phyloP scores from a whole-genome alignment of 2,888 invertebrate genomes.

The Spodoptera littoralis region DNA sequence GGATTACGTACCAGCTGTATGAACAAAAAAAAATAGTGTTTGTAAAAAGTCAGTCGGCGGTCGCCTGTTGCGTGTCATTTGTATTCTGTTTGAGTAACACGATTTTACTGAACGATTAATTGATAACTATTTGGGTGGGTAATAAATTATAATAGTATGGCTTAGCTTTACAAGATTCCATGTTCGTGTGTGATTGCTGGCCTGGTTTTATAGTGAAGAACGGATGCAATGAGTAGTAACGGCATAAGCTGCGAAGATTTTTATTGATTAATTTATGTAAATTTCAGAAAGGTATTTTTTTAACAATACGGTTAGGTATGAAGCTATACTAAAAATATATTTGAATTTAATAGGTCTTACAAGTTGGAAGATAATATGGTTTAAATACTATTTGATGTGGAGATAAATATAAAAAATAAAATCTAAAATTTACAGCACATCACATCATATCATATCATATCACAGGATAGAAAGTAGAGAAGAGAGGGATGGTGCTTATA shows the following conservation, averaged over 20 bases:
- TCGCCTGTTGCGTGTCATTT: slow-evolving; percentile 75
- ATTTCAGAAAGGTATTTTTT: too few species aligned
- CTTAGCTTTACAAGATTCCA: slow-evolving; percentile 12
- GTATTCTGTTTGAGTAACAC: slow-evolving; percentile 69
- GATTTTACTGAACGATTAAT: slow-evolving; percentile 56
- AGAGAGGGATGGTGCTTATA: too few species aligned
- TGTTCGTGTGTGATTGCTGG: slow-evolving; percentile 6
- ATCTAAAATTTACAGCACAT: too few species aligned
- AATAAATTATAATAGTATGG: slow-evolving; percentile 25
- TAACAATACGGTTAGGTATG: too few species aligned
- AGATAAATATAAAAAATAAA: too few species aligned
- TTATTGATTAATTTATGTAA: too few species aligned
- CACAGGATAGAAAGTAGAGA: too few species aligned
- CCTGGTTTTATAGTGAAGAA: slow-evolving; percentile 3
- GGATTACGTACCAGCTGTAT: slow-evolving; percentile 46
- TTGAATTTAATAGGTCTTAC: too few species aligned
- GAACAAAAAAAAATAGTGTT: slow-evolving; percentile 43
- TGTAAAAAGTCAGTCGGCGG: slow-evolving; percentile 37
- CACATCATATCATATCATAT: too few species aligned
- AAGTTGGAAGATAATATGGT: too few species aligned
- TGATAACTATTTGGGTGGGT: slow-evolving; percentile 34
- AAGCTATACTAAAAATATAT: too few species aligned
- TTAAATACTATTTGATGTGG: too few species aligned
- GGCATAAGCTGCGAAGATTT: slow-evolving; percentile 2
- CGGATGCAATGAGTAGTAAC: background rate